Base-by-base conservation (phyloP, 2,888 invertebrate genomes). In the Pachliopta kotzebuea region DNA sequence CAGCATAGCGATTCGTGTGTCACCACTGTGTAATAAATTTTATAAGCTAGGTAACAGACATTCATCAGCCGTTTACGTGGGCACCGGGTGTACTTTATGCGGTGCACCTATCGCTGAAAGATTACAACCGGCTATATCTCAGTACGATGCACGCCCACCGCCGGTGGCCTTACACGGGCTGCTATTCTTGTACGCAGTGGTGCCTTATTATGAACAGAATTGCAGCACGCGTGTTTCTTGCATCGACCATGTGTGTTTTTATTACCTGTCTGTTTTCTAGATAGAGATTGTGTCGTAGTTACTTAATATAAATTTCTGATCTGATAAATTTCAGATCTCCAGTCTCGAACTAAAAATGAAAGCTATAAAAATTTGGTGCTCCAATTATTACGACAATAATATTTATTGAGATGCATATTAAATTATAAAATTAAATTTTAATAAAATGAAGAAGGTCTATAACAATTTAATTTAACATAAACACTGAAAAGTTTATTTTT, bases 41-140 rank as follows among this genome's bases (percentile, higher is more conserved):
- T 62, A 58, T 58, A 54, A 56, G 31, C 45, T 26, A 58, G 31
- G 62, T 62, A 62, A 55, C 37, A 56, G 64, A 72, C 71, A 71
- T 72, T 68, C 68, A 72, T 74, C 72, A 72, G 71, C 69, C 73
- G 74, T 74, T 76, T 77, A 76, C 61, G 62, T 66, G 58, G 65
- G 65, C 58, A 73, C 72, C 67, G 72, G 75, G 71, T 73, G 72
- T 78, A 79, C 77, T 87, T 88, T 87, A 87, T 83, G 79, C 74
- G 77, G 71, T 69, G 67, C 67, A 68, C 71, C 74, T 88, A 87
- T 88, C 86, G 78, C 69, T 26, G 60, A 42, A 71, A 86, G 86
- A 87, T 87, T 84, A 85, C 83, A 81, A 75, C 74, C 74, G 66
- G 79, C 75, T 72, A 74, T 80, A 80, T 78, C 79, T 77, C 76